Conservation (phyloP, 2,888 invertebrate species). For the Epinotia bilunana region DNA sequence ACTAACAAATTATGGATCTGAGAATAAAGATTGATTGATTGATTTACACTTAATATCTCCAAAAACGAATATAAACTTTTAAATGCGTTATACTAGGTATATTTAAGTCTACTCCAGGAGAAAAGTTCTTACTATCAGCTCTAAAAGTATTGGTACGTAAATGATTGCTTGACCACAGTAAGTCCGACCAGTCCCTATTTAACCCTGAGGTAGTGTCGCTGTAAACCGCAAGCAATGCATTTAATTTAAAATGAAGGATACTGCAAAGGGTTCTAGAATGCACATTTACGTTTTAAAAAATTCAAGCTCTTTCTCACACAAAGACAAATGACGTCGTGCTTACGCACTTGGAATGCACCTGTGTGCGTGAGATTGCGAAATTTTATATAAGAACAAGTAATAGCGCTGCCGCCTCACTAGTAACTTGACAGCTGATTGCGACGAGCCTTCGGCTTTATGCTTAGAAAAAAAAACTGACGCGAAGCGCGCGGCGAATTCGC, state of each 20-base stretch:
- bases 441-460: constrained; percentile 36
- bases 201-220: too few species aligned
- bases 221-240: neutral
- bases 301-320: constrained; percentile 20
- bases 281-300: constrained; percentile 27
- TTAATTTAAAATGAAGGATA: constrained; percentile 30
- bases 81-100: too few species aligned
- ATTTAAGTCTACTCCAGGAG: too few species aligned
- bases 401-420: constrained; percentile 50
- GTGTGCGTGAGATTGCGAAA: constrained; percentile 53
- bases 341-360: constrained; percentile 28
- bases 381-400: constrained; percentile 55
- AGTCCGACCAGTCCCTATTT: too few species aligned
- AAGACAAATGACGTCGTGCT: constrained; percentile 39
- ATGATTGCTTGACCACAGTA: too few species aligned
- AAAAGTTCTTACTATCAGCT: too few species aligned
- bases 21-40: too few species aligned
- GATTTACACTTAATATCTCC: too few species aligned
- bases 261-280: constrained; percentile 33
- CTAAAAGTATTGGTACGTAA: too few species aligned
- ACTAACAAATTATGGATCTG: too few species aligned
- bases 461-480: constrained; percentile 38
- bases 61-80: too few species aligned
- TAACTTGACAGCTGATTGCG: constrained; percentile 46
- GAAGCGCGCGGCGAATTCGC: constrained; percentile 10